A percentile compares a stretch with the other conserved stretches of the same genome.
phyloP scores from a whole-genome alignment of 2,797 vertebrate species.

The Rousettus madagascariensis region DNA sequence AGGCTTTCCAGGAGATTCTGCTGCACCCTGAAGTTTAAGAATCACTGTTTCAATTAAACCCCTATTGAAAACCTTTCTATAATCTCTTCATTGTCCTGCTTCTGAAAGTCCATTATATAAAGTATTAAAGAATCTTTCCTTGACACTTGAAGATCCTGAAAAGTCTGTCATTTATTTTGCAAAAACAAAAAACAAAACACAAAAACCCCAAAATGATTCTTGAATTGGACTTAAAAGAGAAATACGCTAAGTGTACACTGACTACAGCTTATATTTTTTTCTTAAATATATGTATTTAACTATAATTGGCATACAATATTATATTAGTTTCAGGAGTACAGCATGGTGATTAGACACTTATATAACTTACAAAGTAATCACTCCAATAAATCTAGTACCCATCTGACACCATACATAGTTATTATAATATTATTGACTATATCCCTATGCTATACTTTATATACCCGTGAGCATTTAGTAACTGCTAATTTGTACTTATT shows the following conservation, averaged over 20 bases:
- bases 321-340: too few species aligned
- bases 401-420: too few species aligned
- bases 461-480: too few species aligned
- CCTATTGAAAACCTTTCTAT: conserved; percentile 18
- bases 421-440: too few species aligned
- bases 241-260: background rate
- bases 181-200: background rate
- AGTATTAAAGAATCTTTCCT: background rate
- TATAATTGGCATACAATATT: too few species aligned
- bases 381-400: too few species aligned
- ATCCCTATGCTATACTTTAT: too few species aligned
- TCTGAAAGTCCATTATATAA: background rate
- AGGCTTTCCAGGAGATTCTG: background rate
- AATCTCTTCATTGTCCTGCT: background rate
- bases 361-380: too few species aligned
- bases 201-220: background rate
- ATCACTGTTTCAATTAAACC: conserved; percentile 11
- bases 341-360: too few species aligned
- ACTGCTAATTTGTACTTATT: too few species aligned
- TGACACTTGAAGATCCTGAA: background rate
- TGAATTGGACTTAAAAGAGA: background rate
- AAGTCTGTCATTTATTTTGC: background rate
- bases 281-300: too few species aligned
- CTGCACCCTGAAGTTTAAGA: background rate
- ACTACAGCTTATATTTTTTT: background rate